phyloP scores from a whole-genome alignment of 92 coral and sea anemone species.

The Muricea muricata region DNA sequence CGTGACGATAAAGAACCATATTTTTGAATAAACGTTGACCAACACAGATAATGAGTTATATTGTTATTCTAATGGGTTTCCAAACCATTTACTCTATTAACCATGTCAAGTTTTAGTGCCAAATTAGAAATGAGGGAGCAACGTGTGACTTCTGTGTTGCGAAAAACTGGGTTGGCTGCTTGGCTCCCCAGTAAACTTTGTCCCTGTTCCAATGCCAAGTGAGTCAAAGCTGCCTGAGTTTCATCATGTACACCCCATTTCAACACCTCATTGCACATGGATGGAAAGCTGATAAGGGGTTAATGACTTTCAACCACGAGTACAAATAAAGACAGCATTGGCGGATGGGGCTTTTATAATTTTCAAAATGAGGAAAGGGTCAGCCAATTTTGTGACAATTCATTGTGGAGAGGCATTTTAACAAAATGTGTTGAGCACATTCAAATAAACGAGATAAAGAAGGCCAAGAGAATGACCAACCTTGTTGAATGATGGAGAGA shows the following conservation, averaged over 20 bases:
- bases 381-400: slow-evolving; percentile 19
- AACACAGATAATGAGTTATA: too few species aligned
- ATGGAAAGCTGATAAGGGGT: slow-evolving; percentile 40
- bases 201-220: slow-evolving; percentile 45
- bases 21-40: too few species aligned
- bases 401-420: slow-evolving; percentile 34
- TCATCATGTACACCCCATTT: slow-evolving; percentile 49
- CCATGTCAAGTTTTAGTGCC: slow-evolving; percentile 22
- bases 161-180: slow-evolving; percentile 31
- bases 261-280: slow-evolving; percentile 7
- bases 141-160: slow-evolving; percentile 11
- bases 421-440: slow-evolving; percentile 30
- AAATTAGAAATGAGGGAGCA: background rate
- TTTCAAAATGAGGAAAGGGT: slow-evolving; percentile 33
- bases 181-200: background rate
- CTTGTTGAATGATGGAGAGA: too few species aligned
- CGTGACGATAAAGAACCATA: too few species aligned
- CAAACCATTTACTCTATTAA: too few species aligned
- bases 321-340: slow-evolving; percentile 38
- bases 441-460: slow-evolving; percentile 29
- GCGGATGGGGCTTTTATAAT: slow-evolving; percentile 24
- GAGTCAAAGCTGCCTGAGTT: slow-evolving; percentile 29
- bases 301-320: slow-evolving; percentile 44
- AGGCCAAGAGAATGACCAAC: slow-evolving; percentile 22
- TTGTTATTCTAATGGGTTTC: too few species aligned